Conservation (phyloP, 2,888 invertebrate genomes). For the Yponomeuta plumbellus region DNA sequence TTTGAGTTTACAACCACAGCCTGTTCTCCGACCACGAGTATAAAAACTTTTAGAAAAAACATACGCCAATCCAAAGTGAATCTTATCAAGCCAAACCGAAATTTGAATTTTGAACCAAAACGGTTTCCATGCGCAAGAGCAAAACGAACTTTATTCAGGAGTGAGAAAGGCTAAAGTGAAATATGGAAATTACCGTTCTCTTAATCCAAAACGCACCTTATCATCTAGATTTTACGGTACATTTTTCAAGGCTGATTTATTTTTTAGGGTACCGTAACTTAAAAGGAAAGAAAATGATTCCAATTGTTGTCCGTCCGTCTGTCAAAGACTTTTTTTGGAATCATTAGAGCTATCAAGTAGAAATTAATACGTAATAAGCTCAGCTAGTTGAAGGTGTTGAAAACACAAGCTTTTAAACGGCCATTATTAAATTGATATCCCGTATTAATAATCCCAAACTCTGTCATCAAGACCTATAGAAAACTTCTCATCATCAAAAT, state of each 20-base stretch:
- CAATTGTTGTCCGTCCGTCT: constrained; percentile 52
- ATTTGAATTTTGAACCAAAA: not conserved
- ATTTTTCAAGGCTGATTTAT: not conserved
- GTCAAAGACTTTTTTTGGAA: not conserved
- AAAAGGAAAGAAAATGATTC: constrained; percentile 62
- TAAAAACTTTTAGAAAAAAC: constrained; percentile 45
- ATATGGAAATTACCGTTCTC: constrained; percentile 54
- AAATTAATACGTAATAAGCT: not conserved
- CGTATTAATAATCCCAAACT: too few species aligned
- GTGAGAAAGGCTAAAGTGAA: constrained; percentile 72
- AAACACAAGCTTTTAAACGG: too few species aligned
- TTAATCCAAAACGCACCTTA: not conserved
- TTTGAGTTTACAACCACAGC: not conserved
- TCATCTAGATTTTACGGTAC: not conserved
- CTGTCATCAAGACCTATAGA: too few species aligned
- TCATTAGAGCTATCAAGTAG: not conserved
- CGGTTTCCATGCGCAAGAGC: constrained; percentile 26
- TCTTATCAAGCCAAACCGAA: constrained; percentile 28
- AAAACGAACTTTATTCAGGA: constrained; percentile 73
- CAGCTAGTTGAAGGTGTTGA: not conserved
- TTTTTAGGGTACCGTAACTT: constrained; percentile 30
- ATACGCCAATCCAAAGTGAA: constrained; percentile 35
- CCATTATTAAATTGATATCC: too few species aligned
- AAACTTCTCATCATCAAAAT: too few species aligned
- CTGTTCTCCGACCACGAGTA: constrained; percentile 58